Base-by-base conservation (phyloP, 1,140 invertebrate species). In the Drosophila funebris region DNA sequence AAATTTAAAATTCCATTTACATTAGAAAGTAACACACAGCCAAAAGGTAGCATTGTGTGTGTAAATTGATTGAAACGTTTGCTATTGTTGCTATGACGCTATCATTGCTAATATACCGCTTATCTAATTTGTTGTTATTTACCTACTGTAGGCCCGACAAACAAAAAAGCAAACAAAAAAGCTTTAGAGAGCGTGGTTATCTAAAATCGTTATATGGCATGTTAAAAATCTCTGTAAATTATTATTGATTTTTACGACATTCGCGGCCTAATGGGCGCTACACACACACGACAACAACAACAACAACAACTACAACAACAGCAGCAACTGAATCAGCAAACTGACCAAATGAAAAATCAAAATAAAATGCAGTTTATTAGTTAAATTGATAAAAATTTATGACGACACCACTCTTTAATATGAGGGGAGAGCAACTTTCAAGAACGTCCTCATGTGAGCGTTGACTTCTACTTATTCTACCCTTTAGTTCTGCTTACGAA, bases 91-190 rank as follows among this genome's bases (percentile, higher is more conserved):
- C 41, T 50, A 67, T 58, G 62, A 72, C 52, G 54, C 33, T 83
- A 74, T 78, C 56, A 20, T 62, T 53, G 79, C 66, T 84, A 83
- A 83, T 83, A 83, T 75, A 83, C 73, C 57, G 79, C 79, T 83
- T 83, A 83, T 83, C 80, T 83, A 78, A 78, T 83, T 83, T 83
- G 79, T 78, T 83, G 66, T 67, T 78, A 71, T 83, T 83, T 72
- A 78, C 52, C 71, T 74, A 54, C 67, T 80, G 77, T 83, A 53
- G 74, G 44, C 57, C 24, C 43, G 37, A 77, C 74, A 70, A 66
- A 72, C 69, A 67, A 58, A 72, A 67, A 72, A 46, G 33, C 62
- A 72, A 61, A 39, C 29, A 72, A 36, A 82, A 73, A 53, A 69
- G 68, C 57, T 72, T 67, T 57, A 73, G 46, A 80, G 14, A 29